A percentile compares a stretch with the other conserved stretches of the same genome.
Evolutionary conservation across 37 sponge, comb jelly and placozoan genomes (phyloP).

Genomic region (Diacarnus erythraeanus): DNA sequence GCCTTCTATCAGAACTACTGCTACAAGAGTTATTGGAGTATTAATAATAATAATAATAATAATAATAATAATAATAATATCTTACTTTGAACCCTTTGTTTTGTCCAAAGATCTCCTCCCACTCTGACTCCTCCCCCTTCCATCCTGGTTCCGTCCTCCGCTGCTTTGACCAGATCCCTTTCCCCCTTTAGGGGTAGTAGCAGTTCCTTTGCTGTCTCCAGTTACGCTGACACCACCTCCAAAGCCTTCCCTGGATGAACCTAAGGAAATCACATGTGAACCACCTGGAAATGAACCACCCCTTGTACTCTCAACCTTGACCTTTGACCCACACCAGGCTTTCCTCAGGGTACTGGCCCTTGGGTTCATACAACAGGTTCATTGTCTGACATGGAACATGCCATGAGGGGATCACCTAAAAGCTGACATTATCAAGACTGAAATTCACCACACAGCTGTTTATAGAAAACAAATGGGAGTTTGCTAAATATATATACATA

Average conservation of each 20-base stretch:
- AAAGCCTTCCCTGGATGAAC: slow-evolving; percentile 28
- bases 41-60: neutral
- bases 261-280: neutral
- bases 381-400: no score
- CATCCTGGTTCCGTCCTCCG: neutral
- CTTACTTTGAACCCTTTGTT: slow-evolving; percentile 3
- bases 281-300: neutral
- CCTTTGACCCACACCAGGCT: no score
- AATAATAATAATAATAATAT: neutral
- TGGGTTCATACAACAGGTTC: no score
- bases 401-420: no score
- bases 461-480: no score
- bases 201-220: neutral
- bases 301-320: no score
- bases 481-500: no score
- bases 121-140: slow-evolving; percentile 10
- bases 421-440: no score
- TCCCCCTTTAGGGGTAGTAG: slow-evolving; percentile 1
- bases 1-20: neutral
- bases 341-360: no score
- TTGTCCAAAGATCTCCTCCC: slow-evolving; percentile 15
- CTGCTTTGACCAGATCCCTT: neutral
- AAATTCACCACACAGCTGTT: no score
- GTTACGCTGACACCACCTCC: slow-evolving; percentile 35
- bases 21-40: no score